Evolutionary conservation across 1,140 invertebrate species (phyloP).

Genomic region (Pachyrhynchus sulphureomaculatus): DNA sequence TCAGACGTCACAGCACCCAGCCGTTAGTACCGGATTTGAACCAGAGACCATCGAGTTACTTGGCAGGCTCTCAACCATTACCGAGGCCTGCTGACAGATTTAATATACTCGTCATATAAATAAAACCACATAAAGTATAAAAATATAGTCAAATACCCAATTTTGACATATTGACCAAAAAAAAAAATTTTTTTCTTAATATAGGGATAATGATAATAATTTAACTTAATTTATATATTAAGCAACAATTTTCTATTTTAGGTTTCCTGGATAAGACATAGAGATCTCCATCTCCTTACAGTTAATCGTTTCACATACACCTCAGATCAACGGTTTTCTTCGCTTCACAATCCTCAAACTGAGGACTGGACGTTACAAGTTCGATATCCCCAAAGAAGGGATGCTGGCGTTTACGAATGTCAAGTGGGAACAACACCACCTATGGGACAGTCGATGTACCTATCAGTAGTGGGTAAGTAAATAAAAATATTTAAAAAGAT

Average conservation of each 20-base stretch:
- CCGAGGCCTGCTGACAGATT: no score
- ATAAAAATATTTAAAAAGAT: neutral
- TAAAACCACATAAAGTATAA: no score
- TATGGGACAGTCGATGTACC: constrained; percentile 78
- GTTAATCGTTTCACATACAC: constrained; percentile 85
- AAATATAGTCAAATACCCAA: no score
- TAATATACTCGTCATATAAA: no score
- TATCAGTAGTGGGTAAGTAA: constrained; percentile 82
- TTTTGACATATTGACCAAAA: no score
- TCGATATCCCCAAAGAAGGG: constrained; percentile 73
- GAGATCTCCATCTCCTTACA: constrained; percentile 85
- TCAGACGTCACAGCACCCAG: no score
- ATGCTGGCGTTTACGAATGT: constrained; percentile 86
- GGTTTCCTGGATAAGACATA: constrained; percentile 88
- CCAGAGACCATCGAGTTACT: no score
- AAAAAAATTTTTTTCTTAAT: no score
- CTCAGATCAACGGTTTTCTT: constrained; percentile 78
- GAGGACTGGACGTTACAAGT: constrained; percentile 82
- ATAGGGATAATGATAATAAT: no score
- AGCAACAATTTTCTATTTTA: constrained; percentile 57
- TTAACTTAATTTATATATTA: no score
- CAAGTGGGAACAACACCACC: constrained; percentile 88
- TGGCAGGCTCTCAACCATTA: no score
- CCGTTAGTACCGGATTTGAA: no score
- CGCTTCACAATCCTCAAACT: constrained; percentile 75